Conservation (phyloP, 2,888 invertebrate genomes). For the Dione vanillae region DNA sequence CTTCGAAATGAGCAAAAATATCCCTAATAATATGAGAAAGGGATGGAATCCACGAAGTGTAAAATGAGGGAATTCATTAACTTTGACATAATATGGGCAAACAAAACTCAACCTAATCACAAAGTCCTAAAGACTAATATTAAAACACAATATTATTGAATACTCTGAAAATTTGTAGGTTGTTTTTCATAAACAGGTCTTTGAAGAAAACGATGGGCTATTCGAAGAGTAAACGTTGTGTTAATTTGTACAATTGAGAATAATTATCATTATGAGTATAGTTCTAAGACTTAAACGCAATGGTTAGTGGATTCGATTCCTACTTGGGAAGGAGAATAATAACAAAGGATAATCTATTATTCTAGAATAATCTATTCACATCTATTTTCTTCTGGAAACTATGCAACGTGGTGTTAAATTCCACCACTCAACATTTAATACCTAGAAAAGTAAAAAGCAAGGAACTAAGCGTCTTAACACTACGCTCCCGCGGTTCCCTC, state of each 20-base stretch:
- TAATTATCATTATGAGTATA: slow-evolving; percentile 28
- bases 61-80: slow-evolving; percentile 49
- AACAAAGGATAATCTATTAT: no score
- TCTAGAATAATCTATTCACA: no score
- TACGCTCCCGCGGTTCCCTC: no score
- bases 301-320: no score
- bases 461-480: no score
- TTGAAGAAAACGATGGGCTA: slow-evolving; percentile 43
- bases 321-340: no score
- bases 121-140: slow-evolving; percentile 17
- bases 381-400: no score
- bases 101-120: slow-evolving; percentile 3
- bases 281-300: no score
- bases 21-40: slow-evolving; percentile 24
- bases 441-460: no score
- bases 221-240: slow-evolving; percentile 29
- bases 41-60: slow-evolving; percentile 46
- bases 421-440: no score
- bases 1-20: slow-evolving; percentile 26
- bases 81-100: slow-evolving; percentile 1
- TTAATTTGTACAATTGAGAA: slow-evolving; percentile 31
- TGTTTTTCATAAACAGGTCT: slow-evolving; percentile 46
- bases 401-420: no score
- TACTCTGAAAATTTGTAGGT: slow-evolving; percentile 34
- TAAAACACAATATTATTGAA: neutral